Base-by-base conservation (phyloP, 2,888 invertebrate genomes). In the Tuberolachnus salignus region DNA sequence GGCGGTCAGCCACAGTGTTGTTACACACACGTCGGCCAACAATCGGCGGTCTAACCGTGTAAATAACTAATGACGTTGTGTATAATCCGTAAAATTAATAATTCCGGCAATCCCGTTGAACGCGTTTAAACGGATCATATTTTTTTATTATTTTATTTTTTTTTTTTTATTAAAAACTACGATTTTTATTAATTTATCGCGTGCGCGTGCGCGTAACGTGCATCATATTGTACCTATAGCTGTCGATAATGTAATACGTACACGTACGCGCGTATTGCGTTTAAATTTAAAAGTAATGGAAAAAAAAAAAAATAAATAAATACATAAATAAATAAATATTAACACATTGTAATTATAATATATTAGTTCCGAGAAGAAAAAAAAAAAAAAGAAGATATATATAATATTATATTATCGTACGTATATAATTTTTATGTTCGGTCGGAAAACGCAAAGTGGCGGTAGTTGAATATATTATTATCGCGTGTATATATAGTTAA, bases 291-390 rank as follows among this genome's bases (percentile, higher is more conserved):
- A 72, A 61, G 34, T 53, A 61, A 63, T 49, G 73, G 63, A 42
- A 73, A 73, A 66, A 55, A 63, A 34, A 73, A 63, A 66, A 55
- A 63, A n/a, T n/a, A n/a, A n/a, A n/a, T n/a, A n/a, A n/a, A n/a
- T n/a, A n/a, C n/a, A n/a, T n/a, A n/a, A n/a, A n/a, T n/a, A n/a
- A n/a, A n/a, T n/a, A n/a, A n/a, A 73, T 63, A 73, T 63, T 53
- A 53, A 63, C 73, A 73, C 73, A 42, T 73, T 63, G 73, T 73
- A 53, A 53, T 53, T 34, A 51, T 66, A 51, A 51, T n/a, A n/a
- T n/a, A 4, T n/a, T 34, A 55, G 13, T 73, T 51, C 73, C 26
- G 16, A 73, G 73, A 63, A 73, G 53, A 51, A 63, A 51, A 6
- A 19, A 21, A 53, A 63, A 73, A 63, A 51, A 63, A 51, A 6